Evolutionary conservation across 2,113 vertebrate genomes (phyloP).

Genomic region (Percina caprodes): DNA sequence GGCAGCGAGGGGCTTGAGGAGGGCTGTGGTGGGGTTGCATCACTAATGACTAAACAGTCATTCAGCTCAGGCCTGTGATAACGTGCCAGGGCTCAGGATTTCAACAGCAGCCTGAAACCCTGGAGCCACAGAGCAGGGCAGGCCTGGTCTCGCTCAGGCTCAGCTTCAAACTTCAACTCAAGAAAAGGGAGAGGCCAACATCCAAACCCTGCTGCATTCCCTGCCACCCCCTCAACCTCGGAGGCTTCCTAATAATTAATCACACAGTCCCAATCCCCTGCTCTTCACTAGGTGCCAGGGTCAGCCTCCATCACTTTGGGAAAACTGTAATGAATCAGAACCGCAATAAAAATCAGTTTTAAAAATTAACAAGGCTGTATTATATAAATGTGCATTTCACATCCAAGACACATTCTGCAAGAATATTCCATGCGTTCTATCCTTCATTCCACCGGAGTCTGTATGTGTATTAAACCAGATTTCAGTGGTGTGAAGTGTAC

Average conservation of each 20-base stretch:
- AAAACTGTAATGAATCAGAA: conserved; percentile 1
- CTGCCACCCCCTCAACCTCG: conserved; percentile 45
- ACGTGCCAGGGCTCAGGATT: conserved; percentile 68
- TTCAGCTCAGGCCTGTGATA: conserved; percentile 64
- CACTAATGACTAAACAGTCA: conserved; percentile 55
- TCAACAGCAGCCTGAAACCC: conserved; percentile 67
- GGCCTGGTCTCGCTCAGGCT: conserved; percentile 78
- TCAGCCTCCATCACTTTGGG: conserved; percentile 2
- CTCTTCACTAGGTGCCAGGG: conserved; percentile 24
- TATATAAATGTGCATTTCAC: conserved; percentile 20
- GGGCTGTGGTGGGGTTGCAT: conserved; percentile 48
- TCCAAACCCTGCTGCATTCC: conserved; percentile 46
- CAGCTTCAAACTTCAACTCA: conserved; percentile 33
- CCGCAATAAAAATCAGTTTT: neutral
- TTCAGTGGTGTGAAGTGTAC: conserved; percentile 99
- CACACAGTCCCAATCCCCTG: conserved; percentile 20
- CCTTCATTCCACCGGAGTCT: conserved; percentile 99
- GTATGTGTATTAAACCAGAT: conserved; percentile 94
- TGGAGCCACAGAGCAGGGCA: conserved; percentile 69
- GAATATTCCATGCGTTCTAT: conserved; percentile 91
- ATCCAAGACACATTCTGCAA: conserved; percentile 46
- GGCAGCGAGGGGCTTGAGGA: conserved; percentile 2
- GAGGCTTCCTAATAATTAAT: conserved; percentile 63
- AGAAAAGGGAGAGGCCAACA: conserved; percentile 74
- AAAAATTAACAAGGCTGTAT: neutral